Percentiles rank a stretch among this genome's conserved stretches.
These are phyloP conservation scores for Apis dorsata DNA, from an alignment of 1,140 invertebrate genomes.

Conservation along the genomic window DNA sequence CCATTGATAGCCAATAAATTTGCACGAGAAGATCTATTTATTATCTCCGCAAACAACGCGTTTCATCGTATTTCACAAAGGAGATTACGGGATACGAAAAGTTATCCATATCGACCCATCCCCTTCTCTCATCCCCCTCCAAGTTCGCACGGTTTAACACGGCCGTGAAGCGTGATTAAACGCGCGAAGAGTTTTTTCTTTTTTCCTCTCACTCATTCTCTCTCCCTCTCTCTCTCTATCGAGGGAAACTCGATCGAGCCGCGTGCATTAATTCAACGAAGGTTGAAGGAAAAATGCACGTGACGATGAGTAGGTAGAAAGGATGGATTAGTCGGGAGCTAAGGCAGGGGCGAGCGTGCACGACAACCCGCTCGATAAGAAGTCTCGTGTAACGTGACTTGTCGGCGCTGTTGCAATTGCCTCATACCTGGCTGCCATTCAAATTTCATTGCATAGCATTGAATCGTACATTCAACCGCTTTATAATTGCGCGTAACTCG, in stretches of 20 bases:
- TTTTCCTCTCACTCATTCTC: too few relatives aligned
- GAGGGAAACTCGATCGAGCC: not conserved
- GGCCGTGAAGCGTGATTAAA: slow-evolving; percentile 5
- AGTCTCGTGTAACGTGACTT: slow-evolving; percentile 50
- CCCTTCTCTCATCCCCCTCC: too few relatives aligned
- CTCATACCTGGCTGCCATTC: slow-evolving; percentile 51
- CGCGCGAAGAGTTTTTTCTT: not conserved
- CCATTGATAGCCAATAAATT: too few relatives aligned
- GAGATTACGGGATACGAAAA: not conserved
- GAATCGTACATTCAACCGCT: slow-evolving; percentile 23
- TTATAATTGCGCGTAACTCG: slow-evolving; percentile 32
- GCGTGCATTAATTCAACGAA: slow-evolving; percentile 27
- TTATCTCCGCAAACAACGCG: not conserved
- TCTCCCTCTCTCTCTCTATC: not conserved
- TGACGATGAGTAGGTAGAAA: slow-evolving; percentile 55
- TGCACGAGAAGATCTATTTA: not conserved
- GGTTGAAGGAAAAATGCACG: slow-evolving; percentile 31
- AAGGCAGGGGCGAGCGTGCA: slow-evolving; percentile 28
- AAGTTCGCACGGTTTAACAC: too few relatives aligned
- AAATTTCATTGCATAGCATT: slow-evolving; percentile 67
- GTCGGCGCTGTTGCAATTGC: slow-evolving; percentile 44
- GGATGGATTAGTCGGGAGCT: slow-evolving; percentile 53
- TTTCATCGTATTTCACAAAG: not conserved
- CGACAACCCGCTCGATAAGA: slow-evolving; percentile 65
- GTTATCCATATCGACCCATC: too few relatives aligned